Evolutionary conservation across 2,113 vertebrate species (phyloP), one percentile per base, ranked within the genome.

Genomic region (Heterocephalus glaber): DNA sequence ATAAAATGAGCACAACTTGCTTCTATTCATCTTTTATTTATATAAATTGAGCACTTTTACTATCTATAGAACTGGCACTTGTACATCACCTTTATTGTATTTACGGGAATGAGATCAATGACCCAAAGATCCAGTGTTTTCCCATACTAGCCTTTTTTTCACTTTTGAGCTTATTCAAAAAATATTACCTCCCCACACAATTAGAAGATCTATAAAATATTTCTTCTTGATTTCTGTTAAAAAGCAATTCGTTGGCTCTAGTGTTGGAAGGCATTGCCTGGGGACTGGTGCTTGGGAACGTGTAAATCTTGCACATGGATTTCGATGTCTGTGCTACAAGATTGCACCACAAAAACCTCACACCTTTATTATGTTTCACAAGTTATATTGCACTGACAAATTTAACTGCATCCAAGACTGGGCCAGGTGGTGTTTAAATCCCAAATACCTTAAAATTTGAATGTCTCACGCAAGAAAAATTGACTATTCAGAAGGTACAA

Each of bases 341-440:
- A 98, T 70, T 38, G 10, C 61, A 93, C 93, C 54, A 63, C 60
- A 35, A 54, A 97, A 38, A 0, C 96, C 97, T 96, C 86, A 95
- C 52, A 47, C 94, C 81, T 97, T 54, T 49, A 87, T 79, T 90
- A 66, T 83, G 66, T 92, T 97, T 82, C 56, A 44, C n/a, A 83
- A 95, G 68, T 97, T 98, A 76, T 92, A 61, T 63, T 96, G 94
- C 86, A 97, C 90, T 96, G 97, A 98, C 96, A 98, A 96, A 97
- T 98, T 97, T 87, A 97, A 96, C 66, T 97, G 95, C 89, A 96
- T 96, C 93, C 85, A 97, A 83, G 85, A 95, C 81, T 61, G 92
- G 97, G 91, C 96, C 98, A 98, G 97, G 96, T 98, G 97, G 86
- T 98, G n/a, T 95, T 97, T 95, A 94, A 98, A 98, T 97, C 98